phyloP scores from a whole-genome alignment of 1,140 invertebrate species.

The Asobara japonica region DNA sequence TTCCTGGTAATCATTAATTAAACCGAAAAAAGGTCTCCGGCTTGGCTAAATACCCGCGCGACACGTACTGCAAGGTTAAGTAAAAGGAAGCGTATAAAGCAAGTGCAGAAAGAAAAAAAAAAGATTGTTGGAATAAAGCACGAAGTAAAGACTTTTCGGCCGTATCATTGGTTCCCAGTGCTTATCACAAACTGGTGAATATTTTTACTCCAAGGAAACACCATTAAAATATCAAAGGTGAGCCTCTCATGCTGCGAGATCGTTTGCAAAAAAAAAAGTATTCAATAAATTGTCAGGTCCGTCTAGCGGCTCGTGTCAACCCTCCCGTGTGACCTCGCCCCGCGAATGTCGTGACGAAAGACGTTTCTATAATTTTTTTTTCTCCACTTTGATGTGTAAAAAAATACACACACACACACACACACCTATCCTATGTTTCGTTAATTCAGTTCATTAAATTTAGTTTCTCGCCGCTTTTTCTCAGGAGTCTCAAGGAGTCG shows the following conservation, averaged over 20 bases:
- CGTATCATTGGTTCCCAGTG: background rate
- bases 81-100: background rate
- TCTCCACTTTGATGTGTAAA: background rate
- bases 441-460: slow-evolving; percentile 17
- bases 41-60: background rate
- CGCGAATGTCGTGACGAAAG: slow-evolving; percentile 17
- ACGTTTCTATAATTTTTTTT: slow-evolving; percentile 10
- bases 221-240: slow-evolving; percentile 6
- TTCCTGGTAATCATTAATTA: slow-evolving; percentile 66
- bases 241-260: slow-evolving; percentile 13
- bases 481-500: background rate
- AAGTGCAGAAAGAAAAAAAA: background rate
- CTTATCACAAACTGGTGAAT: background rate
- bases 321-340: slow-evolving; percentile 12
- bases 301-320: background rate
- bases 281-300: slow-evolving; percentile 20
- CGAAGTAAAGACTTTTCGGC: background rate
- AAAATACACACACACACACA: background rate
- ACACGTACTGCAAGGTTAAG: background rate
- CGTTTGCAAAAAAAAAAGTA: slow-evolving; percentile 12
- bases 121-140: background rate
- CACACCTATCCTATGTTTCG: too few relatives aligned
- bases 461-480: background rate
- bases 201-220: background rate
- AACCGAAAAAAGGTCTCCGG: slow-evolving; percentile 48